Evolutionary conservation across 2,888 invertebrate species (phyloP).

Genomic region (Perithous albicinctus): DNA sequence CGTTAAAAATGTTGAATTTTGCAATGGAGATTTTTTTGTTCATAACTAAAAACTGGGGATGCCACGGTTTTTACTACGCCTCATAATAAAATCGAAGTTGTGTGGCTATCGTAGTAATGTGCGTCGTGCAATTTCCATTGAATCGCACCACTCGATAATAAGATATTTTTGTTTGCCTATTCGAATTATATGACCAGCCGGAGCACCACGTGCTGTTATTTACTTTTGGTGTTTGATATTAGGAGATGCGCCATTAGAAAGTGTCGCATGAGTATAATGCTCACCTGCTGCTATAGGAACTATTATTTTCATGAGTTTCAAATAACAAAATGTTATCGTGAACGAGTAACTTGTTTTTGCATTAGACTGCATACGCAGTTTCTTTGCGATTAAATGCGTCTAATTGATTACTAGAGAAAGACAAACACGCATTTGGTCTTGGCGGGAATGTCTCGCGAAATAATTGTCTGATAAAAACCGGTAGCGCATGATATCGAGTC

Average conservation of each 20-base stretch:
- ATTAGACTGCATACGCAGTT: neutral
- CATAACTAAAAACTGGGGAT: too few species aligned
- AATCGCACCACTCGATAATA: neutral
- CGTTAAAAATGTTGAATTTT: too few species aligned
- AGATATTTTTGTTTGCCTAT: neutral
- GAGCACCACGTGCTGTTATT: constrained; percentile 1
- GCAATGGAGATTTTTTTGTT: too few species aligned
- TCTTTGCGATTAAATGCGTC: neutral
- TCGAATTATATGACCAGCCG: neutral
- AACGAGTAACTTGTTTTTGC: neutral
- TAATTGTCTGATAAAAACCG: neutral
- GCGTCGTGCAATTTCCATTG: neutral
- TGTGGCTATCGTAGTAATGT: neutral
- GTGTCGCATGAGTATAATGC: neutral
- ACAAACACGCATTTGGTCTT: neutral
- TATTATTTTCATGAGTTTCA: neutral
- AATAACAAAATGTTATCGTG: constrained; percentile 2
- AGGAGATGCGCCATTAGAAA: neutral
- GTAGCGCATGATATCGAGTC: too few species aligned
- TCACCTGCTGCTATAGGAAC: neutral
- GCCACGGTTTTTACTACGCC: too few species aligned
- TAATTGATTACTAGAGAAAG: constrained; percentile 1
- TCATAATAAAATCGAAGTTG: neutral
- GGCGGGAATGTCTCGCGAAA: neutral
- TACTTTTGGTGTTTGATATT: too few species aligned